Evolutionary conservation across 2,888 invertebrate genomes (phyloP).

Genomic region (Phengaris alcon): DNA sequence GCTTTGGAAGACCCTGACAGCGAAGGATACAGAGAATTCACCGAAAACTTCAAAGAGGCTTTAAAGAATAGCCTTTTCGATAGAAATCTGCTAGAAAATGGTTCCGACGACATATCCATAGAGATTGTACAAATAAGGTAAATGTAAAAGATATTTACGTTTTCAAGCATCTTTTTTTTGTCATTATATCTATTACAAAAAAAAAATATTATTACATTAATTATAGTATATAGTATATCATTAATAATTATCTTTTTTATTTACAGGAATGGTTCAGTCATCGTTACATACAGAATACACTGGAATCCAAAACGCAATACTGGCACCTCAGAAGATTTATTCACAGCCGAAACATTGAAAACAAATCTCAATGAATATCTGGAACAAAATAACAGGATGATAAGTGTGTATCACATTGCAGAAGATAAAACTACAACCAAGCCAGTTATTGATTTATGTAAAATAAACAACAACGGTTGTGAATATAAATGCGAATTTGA

Average conservation of each 20-base stretch:
- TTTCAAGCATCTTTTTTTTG: not conserved
- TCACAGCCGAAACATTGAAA: constrained; percentile 69
- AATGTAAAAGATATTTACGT: not conserved
- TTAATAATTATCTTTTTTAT: constrained; percentile 24
- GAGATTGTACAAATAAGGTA: constrained; percentile 82
- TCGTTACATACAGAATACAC: constrained; percentile 82
- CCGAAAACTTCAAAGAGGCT: constrained; percentile 78
- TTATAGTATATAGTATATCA: not conserved
- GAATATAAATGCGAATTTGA: constrained; percentile 84
- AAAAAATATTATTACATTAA: not conserved
- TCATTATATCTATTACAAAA: no score
- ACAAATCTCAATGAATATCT: constrained; percentile 73
- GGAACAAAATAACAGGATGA: constrained; percentile 70
- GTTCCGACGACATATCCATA: constrained; percentile 76
- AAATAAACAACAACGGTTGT: constrained; percentile 82
- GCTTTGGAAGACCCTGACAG: constrained; percentile 81
- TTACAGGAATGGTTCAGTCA: constrained; percentile 82
- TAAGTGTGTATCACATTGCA: constrained; percentile 74
- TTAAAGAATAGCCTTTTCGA: constrained; percentile 80
- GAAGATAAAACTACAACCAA: constrained; percentile 60
- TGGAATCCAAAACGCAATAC: constrained; percentile 79
- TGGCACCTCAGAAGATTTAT: constrained; percentile 67
- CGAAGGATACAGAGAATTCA: constrained; percentile 80
- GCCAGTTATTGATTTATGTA: constrained; percentile 82
- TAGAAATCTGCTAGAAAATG: constrained; percentile 69